Percentiles rank a stretch among this genome's conserved stretches.
Conservation (phyloP, 2,797 vertebrate genomes). For the Sandelia bainsii region DNA sequence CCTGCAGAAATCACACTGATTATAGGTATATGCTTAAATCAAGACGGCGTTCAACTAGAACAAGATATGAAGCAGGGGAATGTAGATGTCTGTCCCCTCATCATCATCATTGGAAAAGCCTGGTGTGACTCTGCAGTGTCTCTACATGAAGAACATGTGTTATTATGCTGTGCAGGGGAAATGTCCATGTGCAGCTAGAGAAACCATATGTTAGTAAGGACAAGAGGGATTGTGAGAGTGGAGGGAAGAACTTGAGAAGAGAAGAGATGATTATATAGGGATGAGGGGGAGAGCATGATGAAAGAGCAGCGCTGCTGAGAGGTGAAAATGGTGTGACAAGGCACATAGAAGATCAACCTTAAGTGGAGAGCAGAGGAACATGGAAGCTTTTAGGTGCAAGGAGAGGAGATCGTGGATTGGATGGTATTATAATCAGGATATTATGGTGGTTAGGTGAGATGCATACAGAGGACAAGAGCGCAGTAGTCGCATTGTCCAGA, state of each 20-base stretch:
- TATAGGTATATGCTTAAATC: slow-evolving; percentile 10
- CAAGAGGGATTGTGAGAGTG: neutral
- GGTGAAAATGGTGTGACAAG: neutral
- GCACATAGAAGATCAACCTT: neutral
- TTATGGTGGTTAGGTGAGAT: neutral
- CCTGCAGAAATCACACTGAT: neutral
- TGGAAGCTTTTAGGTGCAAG: neutral
- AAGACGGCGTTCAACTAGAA: neutral
- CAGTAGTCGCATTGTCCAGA: neutral
- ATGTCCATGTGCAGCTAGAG: neutral
- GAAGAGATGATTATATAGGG: neutral
- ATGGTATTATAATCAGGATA: neutral
- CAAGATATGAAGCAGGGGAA: neutral
- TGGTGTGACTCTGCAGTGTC: neutral
- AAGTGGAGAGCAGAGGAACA: slow-evolving; percentile 1
- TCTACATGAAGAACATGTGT: no score
- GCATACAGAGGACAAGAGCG: neutral
- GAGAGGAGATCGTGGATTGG: neutral
- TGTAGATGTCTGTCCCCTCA: neutral
- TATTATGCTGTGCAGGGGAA: neutral
- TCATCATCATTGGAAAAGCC: neutral
- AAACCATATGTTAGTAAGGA: slow-evolving; percentile 18
- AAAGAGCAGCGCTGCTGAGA: neutral
- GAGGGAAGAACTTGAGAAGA: neutral
- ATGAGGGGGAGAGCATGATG: neutral